phyloP scores from a whole-genome alignment of 2,113 vertebrate genomes.

The Hemichromis elongatus region DNA sequence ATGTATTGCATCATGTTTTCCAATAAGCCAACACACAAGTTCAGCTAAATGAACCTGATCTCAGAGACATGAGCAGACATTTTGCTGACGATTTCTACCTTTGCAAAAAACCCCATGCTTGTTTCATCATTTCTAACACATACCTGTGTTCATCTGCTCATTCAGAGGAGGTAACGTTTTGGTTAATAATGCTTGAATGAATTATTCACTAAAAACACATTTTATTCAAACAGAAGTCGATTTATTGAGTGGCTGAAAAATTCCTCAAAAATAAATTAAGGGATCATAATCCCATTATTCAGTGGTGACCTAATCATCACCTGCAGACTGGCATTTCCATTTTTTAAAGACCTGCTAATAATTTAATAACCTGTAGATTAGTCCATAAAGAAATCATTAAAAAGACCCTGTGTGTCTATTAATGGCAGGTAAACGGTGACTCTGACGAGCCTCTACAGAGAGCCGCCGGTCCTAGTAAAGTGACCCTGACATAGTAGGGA shows the following conservation, averaged over 20 bases:
- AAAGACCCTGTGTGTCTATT: too few species aligned
- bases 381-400: not conserved
- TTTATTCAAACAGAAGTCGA: not conserved
- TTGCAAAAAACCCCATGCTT: not conserved
- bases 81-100: not conserved
- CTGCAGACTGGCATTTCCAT: not conserved
- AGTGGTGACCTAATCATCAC: not conserved
- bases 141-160: not conserved
- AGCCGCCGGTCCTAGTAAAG: not conserved
- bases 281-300: not conserved
- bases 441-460: not conserved
- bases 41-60: not conserved
- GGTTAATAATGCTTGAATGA: not conserved
- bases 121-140: not conserved
- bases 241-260: not conserved
- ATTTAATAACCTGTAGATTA: not conserved
- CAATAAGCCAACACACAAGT: not conserved
- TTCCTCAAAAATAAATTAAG: not conserved
- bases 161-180: not conserved
- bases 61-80: not conserved
- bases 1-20: not conserved
- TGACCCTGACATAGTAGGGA: not conserved
- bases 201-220: not conserved
- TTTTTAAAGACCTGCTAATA: not conserved
- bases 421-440: not conserved